These are phyloP conservation scores for Eueides isabella DNA, from an alignment of 1,140 invertebrate species.

Conservation along the genomic window DNA sequence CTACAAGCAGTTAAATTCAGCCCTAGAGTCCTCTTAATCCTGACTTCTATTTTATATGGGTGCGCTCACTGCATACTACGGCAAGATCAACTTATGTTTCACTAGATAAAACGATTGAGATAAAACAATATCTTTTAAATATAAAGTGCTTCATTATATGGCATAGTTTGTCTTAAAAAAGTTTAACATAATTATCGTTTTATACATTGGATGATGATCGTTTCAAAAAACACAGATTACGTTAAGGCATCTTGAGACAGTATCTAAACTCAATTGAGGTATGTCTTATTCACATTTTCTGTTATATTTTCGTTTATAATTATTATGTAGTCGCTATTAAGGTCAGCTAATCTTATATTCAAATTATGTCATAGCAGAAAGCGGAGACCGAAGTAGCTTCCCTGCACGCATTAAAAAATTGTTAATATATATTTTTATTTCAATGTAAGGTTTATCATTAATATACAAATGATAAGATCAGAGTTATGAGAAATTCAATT, in stretches of 20 bases:
- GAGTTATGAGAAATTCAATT: background rate
- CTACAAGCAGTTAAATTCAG: constrained; percentile 8
- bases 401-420: too few species aligned
- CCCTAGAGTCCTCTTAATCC: constrained; percentile 14
- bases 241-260: too few species aligned
- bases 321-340: too few species aligned
- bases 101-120: constrained; percentile 6
- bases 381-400: too few species aligned
- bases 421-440: background rate
- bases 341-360: too few species aligned
- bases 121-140: constrained; percentile 8
- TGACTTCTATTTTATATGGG: constrained; percentile 13
- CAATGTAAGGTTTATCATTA: background rate
- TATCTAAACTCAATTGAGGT: too few species aligned
- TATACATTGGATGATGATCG: background rate
- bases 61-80: constrained; percentile 2
- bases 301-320: too few species aligned
- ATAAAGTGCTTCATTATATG: background rate
- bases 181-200: background rate
- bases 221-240: too few species aligned
- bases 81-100: constrained; percentile 10
- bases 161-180: background rate
- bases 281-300: too few species aligned
- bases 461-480: background rate
- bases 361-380: too few species aligned